Conservation (phyloP, 2,888 invertebrate species). For the Chromoteleia sp. region DNA sequence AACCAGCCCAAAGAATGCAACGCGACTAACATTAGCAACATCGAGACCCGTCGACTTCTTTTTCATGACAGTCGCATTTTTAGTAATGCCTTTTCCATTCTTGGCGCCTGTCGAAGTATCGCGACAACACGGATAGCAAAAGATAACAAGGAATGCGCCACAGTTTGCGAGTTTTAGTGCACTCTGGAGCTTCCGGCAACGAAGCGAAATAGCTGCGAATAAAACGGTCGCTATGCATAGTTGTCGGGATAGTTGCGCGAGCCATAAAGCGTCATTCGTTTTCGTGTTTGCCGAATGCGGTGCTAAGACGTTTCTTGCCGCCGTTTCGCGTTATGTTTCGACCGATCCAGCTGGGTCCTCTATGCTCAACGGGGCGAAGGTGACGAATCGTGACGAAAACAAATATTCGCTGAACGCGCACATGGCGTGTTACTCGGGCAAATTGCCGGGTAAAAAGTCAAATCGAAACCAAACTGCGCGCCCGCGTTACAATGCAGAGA, state of each 20-base stretch:
- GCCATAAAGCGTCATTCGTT: slow-evolving; percentile 64
- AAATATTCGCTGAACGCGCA: slow-evolving; percentile 36
- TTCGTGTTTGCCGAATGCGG: slow-evolving; percentile 52
- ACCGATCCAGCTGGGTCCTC: slow-evolving; percentile 27
- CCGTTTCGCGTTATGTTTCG: slow-evolving; percentile 51
- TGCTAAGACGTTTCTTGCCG: slow-evolving; percentile 55
- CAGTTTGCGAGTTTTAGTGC: slow-evolving; percentile 62
- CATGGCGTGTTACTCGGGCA: slow-evolving; percentile 19
- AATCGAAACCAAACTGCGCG: slow-evolving; percentile 36
- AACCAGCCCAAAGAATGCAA: background rate
- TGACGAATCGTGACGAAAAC: slow-evolving; percentile 57
- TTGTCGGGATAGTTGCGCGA: slow-evolving; percentile 59
- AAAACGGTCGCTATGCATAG: slow-evolving; percentile 60
- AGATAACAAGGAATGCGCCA: slow-evolving; percentile 66
- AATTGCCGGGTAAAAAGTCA: slow-evolving; percentile 41
- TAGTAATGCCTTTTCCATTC: slow-evolving; percentile 58
- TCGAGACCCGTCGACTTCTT: slow-evolving; percentile 11
- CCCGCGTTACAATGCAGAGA: slow-evolving; percentile 20
- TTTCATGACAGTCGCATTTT: slow-evolving; percentile 36
- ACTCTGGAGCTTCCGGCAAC: slow-evolving; percentile 52
- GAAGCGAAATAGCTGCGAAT: slow-evolving; percentile 57
- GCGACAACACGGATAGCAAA: slow-evolving; percentile 61
- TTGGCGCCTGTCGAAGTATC: slow-evolving; percentile 59
- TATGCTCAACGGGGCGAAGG: slow-evolving; percentile 32
- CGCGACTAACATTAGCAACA: slow-evolving; percentile 24